Evolutionary conservation across 2,113 vertebrate species (phyloP), one percentile per base, ranked within the genome.

Genomic region (Hippotragus niger): DNA sequence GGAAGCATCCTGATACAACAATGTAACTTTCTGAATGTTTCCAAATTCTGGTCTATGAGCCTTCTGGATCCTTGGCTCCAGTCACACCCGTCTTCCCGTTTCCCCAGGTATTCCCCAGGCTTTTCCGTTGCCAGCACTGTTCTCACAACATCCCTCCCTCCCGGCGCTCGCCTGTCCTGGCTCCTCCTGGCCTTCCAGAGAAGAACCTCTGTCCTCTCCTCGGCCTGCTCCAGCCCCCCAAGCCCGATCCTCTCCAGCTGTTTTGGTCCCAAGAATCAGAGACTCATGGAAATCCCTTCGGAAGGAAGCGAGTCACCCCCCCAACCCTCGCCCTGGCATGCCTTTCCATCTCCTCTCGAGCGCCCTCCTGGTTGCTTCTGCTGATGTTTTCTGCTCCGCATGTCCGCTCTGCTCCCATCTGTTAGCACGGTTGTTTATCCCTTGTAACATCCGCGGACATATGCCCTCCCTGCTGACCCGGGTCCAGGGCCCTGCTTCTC

Each of bases 401-500:
- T 23, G 47, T 53, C 47, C 36, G 3, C 40, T 94, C 14, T 33
- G 31, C 14, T 40, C 47, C 31, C 16, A 0, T n/a, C 86, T 67
- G 13, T 57, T 27, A 8, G 13, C 60, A 53, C 21, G 1, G 12
- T 1, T 19, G 15, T 2, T 31, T n/a, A 12, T 36, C 50, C 33
- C 31, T 58, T 36, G 15, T 19, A 16, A 58, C 1, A 29, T 27
- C 2, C 0, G 7, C 1, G 1, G 29, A 80, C 13, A 17, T 25
- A 12, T 10, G 1, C 21, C 31, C 7, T 76, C 12, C 11, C 71
- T 3, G 0, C 23, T 0, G 23, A 71, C 10, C 17, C 3, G 9
- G 4, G 3, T 76, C 36, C 6, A 14, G 36, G 43, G 36, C 71
- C 45, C 74, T 3, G 0, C 47, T 58, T 74, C n/a, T 7, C 12